Evolutionary conservation across 2,888 invertebrate genomes (phyloP), one percentile per base, ranked within the genome.

Genomic region (Lasioglossum figueresi): DNA sequence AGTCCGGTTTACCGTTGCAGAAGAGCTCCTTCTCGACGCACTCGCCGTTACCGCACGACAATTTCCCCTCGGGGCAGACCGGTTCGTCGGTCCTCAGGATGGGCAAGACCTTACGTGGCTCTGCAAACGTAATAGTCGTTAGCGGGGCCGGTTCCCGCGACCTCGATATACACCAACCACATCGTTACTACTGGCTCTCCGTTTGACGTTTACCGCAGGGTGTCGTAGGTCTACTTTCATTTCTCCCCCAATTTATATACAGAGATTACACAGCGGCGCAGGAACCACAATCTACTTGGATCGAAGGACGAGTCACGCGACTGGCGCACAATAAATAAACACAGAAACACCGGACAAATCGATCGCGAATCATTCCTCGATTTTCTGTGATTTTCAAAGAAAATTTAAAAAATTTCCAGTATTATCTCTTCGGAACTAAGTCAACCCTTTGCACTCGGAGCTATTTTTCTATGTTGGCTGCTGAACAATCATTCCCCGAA

Each of bases 1-100:
- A 99, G 94, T 99, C 98, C 77, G 97, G 96, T 95, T 98, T 98
- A 93, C 98, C 98, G 94, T 99, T 98, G 95, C 99, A 99, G 96
- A 99, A 99, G 80, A 99, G 96, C 93, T 98, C 98, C 95, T 97
- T 98, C 91, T 98, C 98, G 84, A 99, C 96, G 95, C 99, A 99
- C 94, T 99, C 98, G 88, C 98, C 98, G 95, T 97, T 98, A 87
- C 99, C 99, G 95, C 99, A 99, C 83, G 98, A 97, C 84, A 99
- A 95, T 96, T 98, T 98, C 81, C 98, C 98, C 93, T 98, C 98
- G 27, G 98, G 97, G 92, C 99, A 99, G 92, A 98, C 96, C 77
- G 99, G 99, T 95, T 98, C 98, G 95, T 99, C 99, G 80, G 99
- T 99, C 95, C 98, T 98, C 93, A 99, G 95, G 93, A 98, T 97